phyloP scores from a whole-genome alignment of 2,888 invertebrate genomes.

The Hoplodrina blanda region DNA sequence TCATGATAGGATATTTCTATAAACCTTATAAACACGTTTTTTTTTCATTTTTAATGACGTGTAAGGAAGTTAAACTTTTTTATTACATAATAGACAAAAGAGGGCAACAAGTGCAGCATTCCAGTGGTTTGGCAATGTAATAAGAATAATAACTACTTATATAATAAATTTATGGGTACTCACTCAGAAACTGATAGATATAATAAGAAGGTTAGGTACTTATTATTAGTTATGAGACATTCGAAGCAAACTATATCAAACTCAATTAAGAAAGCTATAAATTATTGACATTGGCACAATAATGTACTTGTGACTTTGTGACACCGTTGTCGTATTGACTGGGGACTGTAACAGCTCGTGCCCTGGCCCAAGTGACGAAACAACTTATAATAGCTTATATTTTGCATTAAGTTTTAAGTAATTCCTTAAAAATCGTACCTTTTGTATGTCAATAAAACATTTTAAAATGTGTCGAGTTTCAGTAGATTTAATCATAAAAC shows the following conservation, averaged over 20 bases:
- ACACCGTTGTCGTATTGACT: slow-evolving; percentile 36
- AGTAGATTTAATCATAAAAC: not conserved
- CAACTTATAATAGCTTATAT: slow-evolving; percentile 2
- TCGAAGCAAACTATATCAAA: slow-evolving; percentile 55
- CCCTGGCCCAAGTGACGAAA: slow-evolving; percentile 3
- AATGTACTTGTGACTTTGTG: slow-evolving; percentile 42
- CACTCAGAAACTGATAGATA: slow-evolving; percentile 27
- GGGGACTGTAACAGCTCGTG: slow-evolving; percentile 19
- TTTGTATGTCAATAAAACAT: not conserved
- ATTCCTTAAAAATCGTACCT: not conserved
- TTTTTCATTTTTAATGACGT: slow-evolving; percentile 7
- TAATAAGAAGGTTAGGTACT: slow-evolving; percentile 3
- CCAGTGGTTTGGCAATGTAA: slow-evolving; percentile 12
- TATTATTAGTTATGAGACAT: slow-evolving; percentile 41
- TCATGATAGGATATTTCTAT: slow-evolving; percentile 19
- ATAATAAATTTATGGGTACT: slow-evolving; percentile 32
- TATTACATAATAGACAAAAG: slow-evolving; percentile 1
- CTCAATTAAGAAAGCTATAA: slow-evolving; percentile 63
- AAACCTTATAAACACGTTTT: not conserved
- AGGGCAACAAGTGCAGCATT: slow-evolving; percentile 19
- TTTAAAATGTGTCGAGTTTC: not conserved
- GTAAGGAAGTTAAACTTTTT: slow-evolving; percentile 1
- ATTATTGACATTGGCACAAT: slow-evolving; percentile 45
- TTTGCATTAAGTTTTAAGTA: not conserved
- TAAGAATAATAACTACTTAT: slow-evolving; percentile 14